Evolutionary conservation across 2,113 vertebrate genomes (phyloP), one percentile per base, ranked within the genome.

Genomic region (Xenopus borealis): DNA sequence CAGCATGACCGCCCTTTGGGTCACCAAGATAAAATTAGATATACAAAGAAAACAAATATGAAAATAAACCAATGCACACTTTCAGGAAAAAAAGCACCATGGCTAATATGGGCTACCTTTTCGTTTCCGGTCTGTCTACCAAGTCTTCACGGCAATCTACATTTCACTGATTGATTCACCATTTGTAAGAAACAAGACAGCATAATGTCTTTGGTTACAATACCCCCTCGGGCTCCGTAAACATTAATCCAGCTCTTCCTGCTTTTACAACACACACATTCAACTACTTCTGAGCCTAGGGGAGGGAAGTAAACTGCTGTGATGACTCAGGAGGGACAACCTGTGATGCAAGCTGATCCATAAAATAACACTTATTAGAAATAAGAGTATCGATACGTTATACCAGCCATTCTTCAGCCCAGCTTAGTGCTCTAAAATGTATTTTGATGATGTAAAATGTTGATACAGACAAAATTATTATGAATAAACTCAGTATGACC

Each of bases 231-330:
- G 71, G 81, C 80, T 66, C 55, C 66, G 74, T 81, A 81, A 86
- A 80, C 85, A 69, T 82, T 67, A 81, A 85, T 78, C 80, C 78
- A 78, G 65, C 53, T 86, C 84, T 80, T 75, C 79, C 80, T 79
- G 57, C 78, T 79, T 78, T 82, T 79, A 83, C 80, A 83, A 81
- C 75, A 77, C 75, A 72, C 57, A 55, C 81, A 82, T 0, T 30
- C 53, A 65, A 78, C 59, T 61, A 52, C 13, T 0, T 2, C 67
- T 16, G 19, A 55, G 45, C 57, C 72, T 69, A 44, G 1, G 10
- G 59, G 0, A 6, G 61, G 72, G 16, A 62, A 53, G 59, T 5
- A 0, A 40, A 44, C 47, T 64, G 67, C 58, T 70, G 74, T 45
- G 74, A 12, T 8, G 74, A 46, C 67, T 77, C 74, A 0, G 45